Evolutionary conservation across 2,888 invertebrate species (phyloP).

Genomic region (Hermodice carunculata): DNA sequence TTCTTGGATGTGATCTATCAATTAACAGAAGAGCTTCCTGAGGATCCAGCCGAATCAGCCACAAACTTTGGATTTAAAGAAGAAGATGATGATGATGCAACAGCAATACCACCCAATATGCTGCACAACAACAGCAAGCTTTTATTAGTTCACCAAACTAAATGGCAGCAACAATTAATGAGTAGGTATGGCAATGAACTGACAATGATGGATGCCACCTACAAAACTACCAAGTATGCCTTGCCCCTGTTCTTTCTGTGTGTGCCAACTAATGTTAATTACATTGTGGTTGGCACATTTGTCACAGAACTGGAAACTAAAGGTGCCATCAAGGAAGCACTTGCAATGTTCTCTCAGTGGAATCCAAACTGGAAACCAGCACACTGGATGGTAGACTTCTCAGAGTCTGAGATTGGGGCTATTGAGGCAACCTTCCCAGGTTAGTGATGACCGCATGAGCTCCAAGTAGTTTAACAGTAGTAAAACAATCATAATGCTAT

Average conservation of each 20-base stretch:
- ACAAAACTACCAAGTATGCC: conserved; percentile 34
- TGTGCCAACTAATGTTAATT: conserved; percentile 34
- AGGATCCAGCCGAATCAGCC: no score
- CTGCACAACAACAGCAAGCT: no score
- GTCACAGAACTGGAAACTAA: conserved; percentile 28
- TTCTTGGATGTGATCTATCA: no score
- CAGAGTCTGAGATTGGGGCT: conserved; percentile 30
- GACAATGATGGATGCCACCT: conserved; percentile 40
- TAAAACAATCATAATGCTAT: no score
- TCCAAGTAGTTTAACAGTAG: no score
- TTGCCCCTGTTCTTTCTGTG: conserved; percentile 39
- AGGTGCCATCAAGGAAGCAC: conserved; percentile 32
- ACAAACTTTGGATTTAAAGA: no score
- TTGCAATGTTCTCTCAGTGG: conserved; percentile 6
- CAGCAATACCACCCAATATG: no score
- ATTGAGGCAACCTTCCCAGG: conserved; percentile 29
- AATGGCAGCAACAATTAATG: conserved; percentile 31
- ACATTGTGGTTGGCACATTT: conserved; percentile 33
- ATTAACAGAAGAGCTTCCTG: no score
- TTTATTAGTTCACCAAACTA: conserved; percentile 34
- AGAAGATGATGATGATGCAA: no score
- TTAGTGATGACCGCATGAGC: no score
- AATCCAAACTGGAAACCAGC: conserved; percentile 16
- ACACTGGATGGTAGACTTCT: conserved; percentile 31
- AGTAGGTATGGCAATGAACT: conserved; percentile 31